Conservation (phyloP, 2,888 invertebrate species). For the Thecocarcelia acutangulata region DNA sequence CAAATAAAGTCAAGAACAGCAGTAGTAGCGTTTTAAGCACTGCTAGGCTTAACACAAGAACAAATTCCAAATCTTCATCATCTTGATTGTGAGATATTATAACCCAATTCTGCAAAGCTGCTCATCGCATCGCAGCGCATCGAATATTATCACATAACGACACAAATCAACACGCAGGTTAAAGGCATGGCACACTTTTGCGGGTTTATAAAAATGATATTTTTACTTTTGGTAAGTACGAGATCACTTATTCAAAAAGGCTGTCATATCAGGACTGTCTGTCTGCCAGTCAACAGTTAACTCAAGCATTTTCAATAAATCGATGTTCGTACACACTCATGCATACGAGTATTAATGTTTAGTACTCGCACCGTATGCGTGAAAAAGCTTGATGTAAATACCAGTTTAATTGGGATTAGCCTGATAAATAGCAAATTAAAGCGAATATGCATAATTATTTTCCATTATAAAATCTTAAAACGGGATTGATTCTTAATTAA, state of each 20-base stretch:
- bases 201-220: conserved; percentile 76
- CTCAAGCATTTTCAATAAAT: neutral
- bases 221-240: conserved; percentile 77
- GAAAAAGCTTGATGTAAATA: too few species aligned
- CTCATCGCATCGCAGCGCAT: conserved; percentile 21
- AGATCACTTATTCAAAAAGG: conserved; percentile 6
- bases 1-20: conserved; percentile 46
- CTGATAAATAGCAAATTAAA: too few species aligned
- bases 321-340: neutral
- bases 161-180: conserved; percentile 41
- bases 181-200: conserved; percentile 75
- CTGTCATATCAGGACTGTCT: neutral
- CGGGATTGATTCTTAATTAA: neutral
- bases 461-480: neutral
- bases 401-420: too few species aligned
- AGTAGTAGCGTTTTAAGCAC: conserved; percentile 15
- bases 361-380: too few species aligned
- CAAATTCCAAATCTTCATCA: conserved; percentile 37
- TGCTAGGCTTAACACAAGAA: neutral
- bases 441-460: too few species aligned
- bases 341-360: too few species aligned
- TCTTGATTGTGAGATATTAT: conserved; percentile 46
- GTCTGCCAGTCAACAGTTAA: neutral
- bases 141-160: conserved; percentile 27
- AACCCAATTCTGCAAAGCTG: conserved; percentile 51